phyloP scores from a whole-genome alignment of 2,888 invertebrate genomes.

The Drosophila aldrichi region DNA sequence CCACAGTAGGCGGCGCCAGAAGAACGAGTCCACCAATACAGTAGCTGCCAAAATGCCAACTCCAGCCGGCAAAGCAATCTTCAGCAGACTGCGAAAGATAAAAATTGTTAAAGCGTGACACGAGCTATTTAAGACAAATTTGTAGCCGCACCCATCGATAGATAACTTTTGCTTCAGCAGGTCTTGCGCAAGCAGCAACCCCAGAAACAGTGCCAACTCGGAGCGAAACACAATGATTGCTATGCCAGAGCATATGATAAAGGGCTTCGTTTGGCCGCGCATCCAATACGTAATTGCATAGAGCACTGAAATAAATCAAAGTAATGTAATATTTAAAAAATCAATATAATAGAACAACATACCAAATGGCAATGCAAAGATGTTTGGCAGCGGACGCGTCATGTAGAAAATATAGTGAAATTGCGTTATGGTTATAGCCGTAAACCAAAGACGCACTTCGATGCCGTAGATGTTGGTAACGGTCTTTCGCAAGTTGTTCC shows the following conservation, averaged over 20 bases:
- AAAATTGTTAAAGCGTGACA: neutral
- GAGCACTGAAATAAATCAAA: constrained; percentile 89
- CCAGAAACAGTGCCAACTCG: constrained; percentile 94
- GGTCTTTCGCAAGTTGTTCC: constrained; percentile 90
- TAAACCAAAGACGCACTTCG: constrained; percentile 92
- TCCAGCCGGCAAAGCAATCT: constrained; percentile 90
- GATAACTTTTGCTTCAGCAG: constrained; percentile 90
- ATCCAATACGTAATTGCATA: constrained; percentile 95
- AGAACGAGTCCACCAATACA: constrained; percentile 94
- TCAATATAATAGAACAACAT: constrained; percentile 74
- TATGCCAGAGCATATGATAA: constrained; percentile 93
- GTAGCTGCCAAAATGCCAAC: constrained; percentile 89
- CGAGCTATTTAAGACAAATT: neutral
- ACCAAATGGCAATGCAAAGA: constrained; percentile 97
- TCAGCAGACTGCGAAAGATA: constrained; percentile 87
- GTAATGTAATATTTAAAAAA: neutral
- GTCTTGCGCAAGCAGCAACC: constrained; percentile 93
- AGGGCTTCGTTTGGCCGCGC: constrained; percentile 89
- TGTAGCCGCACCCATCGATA: constrained; percentile 87
- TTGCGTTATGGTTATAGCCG: constrained; percentile 94
- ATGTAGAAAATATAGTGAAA: constrained; percentile 99
- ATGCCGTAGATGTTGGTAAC: constrained; percentile 92
- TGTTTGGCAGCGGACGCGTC: constrained; percentile 97
- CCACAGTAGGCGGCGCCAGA: constrained; percentile 96
- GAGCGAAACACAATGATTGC: constrained; percentile 95